Evolutionary conservation across 2,113 vertebrate species (phyloP).

Genomic region (Aythya baeri): DNA sequence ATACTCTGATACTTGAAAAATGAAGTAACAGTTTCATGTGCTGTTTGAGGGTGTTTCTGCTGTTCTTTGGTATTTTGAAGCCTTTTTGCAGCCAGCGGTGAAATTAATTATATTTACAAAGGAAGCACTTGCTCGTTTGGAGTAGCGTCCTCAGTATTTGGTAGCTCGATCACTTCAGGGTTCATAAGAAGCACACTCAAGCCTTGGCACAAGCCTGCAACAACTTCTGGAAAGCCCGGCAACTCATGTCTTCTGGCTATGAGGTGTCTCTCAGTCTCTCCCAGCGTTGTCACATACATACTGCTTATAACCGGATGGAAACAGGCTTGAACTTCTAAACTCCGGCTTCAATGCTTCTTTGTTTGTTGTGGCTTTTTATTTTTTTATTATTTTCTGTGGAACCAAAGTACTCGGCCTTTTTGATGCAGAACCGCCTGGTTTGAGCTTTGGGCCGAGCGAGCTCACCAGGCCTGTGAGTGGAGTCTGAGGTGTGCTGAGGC

Average conservation of each 20-base stretch:
- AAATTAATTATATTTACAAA: neutral
- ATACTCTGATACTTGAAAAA: neutral
- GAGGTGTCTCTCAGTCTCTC: neutral
- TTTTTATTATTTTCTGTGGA: neutral
- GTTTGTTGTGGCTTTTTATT: neutral
- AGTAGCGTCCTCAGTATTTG: neutral
- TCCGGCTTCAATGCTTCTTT: neutral
- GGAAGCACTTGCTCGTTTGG: neutral
- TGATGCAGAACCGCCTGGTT: neutral
- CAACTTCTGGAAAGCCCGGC: neutral
- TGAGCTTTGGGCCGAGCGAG: neutral
- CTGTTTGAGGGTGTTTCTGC: neutral
- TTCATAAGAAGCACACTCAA: neutral
- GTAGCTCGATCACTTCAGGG: neutral
- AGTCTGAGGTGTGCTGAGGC: neutral
- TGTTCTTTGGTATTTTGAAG: neutral
- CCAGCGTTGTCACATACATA: neutral
- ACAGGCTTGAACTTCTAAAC: constrained; percentile 12
- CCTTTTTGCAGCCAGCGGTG: neutral
- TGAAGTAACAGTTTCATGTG: neutral
- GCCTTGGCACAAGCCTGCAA: neutral
- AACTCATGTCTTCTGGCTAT: neutral
- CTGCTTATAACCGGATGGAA: neutral
- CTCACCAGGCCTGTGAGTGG: neutral
- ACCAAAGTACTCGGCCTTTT: neutral